Evolutionary conservation across 2,888 invertebrate genomes (phyloP).

Genomic region (Autographa gamma): DNA sequence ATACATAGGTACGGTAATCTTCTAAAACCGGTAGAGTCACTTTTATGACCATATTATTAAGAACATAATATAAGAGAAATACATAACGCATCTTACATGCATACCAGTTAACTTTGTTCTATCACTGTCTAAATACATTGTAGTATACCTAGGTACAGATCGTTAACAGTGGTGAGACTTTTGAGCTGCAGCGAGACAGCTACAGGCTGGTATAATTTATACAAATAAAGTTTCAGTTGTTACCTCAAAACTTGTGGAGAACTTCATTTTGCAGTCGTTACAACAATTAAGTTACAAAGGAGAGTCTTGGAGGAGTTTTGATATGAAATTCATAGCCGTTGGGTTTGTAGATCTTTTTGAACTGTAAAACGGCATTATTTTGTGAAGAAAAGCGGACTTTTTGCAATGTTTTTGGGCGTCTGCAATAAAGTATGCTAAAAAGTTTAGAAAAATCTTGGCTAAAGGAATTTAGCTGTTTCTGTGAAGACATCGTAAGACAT

Average conservation of each 20-base stretch:
- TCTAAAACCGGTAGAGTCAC: too few species aligned
- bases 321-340: conserved; percentile 42
- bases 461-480: background rate
- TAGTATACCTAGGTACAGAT: background rate
- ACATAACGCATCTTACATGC: too few species aligned
- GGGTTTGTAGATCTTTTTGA: conserved; percentile 25
- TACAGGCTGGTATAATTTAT: conserved; percentile 22
- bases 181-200: conserved; percentile 1
- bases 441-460: background rate
- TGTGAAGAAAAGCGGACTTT: too few species aligned
- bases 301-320: conserved; percentile 35
- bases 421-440: background rate
- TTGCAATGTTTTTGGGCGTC: too few species aligned
- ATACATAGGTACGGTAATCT: too few species aligned
- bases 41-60: too few species aligned
- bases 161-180: background rate
- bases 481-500: conserved; percentile 1
- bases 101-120: too few species aligned
- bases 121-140: background rate
- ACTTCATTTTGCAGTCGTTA: conserved; percentile 41
- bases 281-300: conserved; percentile 44
- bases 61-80: too few species aligned
- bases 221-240: conserved; percentile 49
- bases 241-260: conserved; percentile 31
- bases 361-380: conserved; percentile 7